phyloP scores from a whole-genome alignment of 2,888 invertebrate genomes.

The Ametastegia equiseti region DNA sequence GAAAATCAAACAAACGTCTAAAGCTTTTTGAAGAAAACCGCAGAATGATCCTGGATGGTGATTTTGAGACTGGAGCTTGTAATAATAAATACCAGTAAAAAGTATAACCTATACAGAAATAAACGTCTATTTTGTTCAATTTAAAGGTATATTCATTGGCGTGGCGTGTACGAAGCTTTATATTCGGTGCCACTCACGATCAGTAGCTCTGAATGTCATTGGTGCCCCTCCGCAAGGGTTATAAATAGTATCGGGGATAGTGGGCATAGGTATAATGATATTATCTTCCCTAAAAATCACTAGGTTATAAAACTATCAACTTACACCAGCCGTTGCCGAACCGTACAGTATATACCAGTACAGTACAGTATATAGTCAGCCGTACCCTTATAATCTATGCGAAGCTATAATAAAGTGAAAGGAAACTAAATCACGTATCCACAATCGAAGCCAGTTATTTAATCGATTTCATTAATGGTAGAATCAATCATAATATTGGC shows the following conservation, averaged over 20 bases:
- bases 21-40: neutral
- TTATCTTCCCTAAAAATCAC: slow-evolving; percentile 45
- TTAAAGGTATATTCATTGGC: slow-evolving; percentile 24
- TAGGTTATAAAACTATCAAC: slow-evolving; percentile 46
- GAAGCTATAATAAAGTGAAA: slow-evolving; percentile 41
- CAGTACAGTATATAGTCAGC: neutral
- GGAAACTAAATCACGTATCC: slow-evolving; percentile 40
- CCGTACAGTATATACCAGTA: no score
- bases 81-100: neutral
- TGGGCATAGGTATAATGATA: slow-evolving; percentile 46
- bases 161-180: slow-evolving; percentile 41
- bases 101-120: neutral
- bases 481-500: slow-evolving; percentile 44
- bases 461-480: slow-evolving; percentile 47
- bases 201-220: slow-evolving; percentile 45
- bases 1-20: neutral
- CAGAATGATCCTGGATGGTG: neutral
- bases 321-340: slow-evolving; percentile 43
- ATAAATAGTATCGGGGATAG: slow-evolving; percentile 44
- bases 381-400: slow-evolving; percentile 42
- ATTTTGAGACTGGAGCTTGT: neutral
- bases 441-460: slow-evolving; percentile 44
- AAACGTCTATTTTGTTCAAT: slow-evolving; percentile 22
- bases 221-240: slow-evolving; percentile 39
- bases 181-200: slow-evolving; percentile 45